These are phyloP conservation scores for Cyrtonyx montezumae DNA, from an alignment of 2,113 vertebrate species.

Conservation along the genomic window DNA sequence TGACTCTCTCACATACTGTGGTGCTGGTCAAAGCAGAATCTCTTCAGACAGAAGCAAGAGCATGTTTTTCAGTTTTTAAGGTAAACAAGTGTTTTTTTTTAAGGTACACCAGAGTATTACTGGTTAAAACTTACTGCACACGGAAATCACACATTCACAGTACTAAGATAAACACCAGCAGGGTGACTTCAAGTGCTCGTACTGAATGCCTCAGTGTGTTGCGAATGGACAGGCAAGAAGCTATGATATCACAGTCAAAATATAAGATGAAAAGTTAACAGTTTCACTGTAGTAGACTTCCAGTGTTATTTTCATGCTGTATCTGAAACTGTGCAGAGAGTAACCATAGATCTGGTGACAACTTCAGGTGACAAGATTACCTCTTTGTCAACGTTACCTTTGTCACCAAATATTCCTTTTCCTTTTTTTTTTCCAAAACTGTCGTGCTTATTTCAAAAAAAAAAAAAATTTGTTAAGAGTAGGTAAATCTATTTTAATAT, in stretches of 20 bases:
- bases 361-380: background rate
- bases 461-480: background rate
- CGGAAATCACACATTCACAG: background rate
- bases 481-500: background rate
- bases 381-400: background rate
- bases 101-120: background rate
- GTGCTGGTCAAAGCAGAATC: background rate
- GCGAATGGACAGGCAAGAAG: background rate
- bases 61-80: background rate
- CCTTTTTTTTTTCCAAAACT: background rate
- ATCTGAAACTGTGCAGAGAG: accelerated
- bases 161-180: background rate
- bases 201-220: background rate
- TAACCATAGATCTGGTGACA: background rate
- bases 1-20: background rate
- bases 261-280: background rate
- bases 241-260: background rate
- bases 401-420: background rate
- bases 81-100: background rate
- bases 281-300: background rate
- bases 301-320: background rate
- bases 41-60: background rate
- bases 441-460: background rate
- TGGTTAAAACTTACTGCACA: background rate
- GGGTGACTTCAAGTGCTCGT: background rate